Percentiles rank a stretch among this genome's conserved stretches.
phyloP scores from a whole-genome alignment of 2,797 vertebrate species.

The Rhinella marina region DNA sequence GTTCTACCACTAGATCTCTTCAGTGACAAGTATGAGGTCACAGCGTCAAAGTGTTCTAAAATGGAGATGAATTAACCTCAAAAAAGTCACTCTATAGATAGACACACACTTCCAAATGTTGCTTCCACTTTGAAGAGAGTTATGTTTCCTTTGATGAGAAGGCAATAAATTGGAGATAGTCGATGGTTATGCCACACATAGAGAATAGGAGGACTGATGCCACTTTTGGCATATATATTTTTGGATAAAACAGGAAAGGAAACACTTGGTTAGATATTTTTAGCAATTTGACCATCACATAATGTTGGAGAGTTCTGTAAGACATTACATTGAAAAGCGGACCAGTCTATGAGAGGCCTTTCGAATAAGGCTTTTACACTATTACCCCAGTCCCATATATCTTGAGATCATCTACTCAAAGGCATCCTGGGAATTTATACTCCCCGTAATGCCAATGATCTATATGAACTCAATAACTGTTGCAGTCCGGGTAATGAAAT shows the following conservation, averaged over 20 bases:
- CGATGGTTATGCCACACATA: constrained; percentile 5
- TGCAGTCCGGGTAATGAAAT: neutral
- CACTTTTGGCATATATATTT: neutral
- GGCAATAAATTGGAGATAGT: neutral
- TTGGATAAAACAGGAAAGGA: neutral
- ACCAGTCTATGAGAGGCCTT: constrained; percentile 16
- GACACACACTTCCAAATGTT: neutral
- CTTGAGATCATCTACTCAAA: neutral
- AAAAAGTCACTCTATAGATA: neutral
- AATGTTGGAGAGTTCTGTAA: constrained; percentile 22
- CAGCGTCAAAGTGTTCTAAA: neutral
- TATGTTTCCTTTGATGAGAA: neutral
- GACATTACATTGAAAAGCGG: constrained; percentile 14
- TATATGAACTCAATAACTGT: constrained; percentile 2
- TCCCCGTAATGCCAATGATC: constrained; percentile 3
- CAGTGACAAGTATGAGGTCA: too few species aligned
- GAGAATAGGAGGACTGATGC: constrained; percentile 19
- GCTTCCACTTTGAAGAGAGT: neutral
- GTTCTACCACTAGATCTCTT: too few species aligned
- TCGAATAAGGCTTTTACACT: constrained; percentile 4
- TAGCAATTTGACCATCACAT: constrained; percentile 43
- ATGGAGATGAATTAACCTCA: neutral
- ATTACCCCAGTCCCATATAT: neutral
- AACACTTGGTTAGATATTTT: constrained; percentile 39
- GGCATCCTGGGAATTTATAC: constrained; percentile 12